These are phyloP conservation scores for Phyllotreta cruciferae DNA, from an alignment of 2,888 invertebrate genomes.

Conservation along the genomic window DNA sequence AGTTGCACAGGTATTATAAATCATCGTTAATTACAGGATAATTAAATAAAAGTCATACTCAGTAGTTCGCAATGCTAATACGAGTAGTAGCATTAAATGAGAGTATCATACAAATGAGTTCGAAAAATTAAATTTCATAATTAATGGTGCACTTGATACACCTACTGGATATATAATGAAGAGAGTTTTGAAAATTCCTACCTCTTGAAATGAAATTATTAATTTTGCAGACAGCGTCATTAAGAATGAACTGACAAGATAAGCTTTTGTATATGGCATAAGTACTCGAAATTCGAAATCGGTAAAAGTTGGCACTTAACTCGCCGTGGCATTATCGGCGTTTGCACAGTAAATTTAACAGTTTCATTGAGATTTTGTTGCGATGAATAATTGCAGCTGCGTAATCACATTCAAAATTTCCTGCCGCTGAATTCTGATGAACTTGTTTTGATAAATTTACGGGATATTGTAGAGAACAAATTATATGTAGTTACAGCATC, in stretches of 20 bases:
- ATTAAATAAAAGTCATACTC: no score
- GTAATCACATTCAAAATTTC: constrained; percentile 26
- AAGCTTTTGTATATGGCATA: not conserved
- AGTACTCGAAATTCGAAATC: not conserved
- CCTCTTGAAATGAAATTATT: no score
- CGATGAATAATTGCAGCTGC: constrained; percentile 24
- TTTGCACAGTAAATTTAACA: constrained; percentile 29
- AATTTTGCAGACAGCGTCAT: not conserved
- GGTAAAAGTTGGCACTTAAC: not conserved
- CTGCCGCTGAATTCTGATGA: constrained; percentile 24
- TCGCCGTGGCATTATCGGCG: constrained; percentile 7
- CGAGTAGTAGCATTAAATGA: no score
- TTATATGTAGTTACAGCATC: not conserved
- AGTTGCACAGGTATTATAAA: no score
- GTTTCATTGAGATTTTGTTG: constrained; percentile 24
- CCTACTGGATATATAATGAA: no score
- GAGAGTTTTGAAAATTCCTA: no score
- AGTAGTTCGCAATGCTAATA: no score
- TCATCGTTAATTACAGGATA: no score
- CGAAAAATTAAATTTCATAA: no score
- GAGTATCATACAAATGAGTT: no score
- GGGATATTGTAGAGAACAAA: constrained; percentile 11
- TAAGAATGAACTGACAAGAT: not conserved
- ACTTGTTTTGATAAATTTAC: constrained; percentile 19
- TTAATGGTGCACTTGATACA: no score